A percentile compares a stretch with the other conserved stretches of the same genome.
Evolutionary conservation across 2,888 invertebrate species (phyloP).

Genomic region (Globia sparganii): DNA sequence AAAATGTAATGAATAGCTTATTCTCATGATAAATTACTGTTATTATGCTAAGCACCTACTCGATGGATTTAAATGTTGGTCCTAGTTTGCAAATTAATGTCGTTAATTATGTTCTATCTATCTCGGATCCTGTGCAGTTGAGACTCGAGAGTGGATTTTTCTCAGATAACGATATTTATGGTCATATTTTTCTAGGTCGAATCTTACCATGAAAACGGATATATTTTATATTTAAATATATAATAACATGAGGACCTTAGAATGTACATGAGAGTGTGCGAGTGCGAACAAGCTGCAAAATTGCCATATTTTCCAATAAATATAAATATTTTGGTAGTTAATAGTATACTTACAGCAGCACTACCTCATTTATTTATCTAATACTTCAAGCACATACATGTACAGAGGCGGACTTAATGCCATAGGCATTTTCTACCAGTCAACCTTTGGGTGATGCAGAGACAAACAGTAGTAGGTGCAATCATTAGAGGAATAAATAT

Average conservation of each 20-base stretch:
- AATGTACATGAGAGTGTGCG: not conserved
- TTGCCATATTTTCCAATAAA: too few relatives aligned
- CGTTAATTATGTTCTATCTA: conserved; percentile 19
- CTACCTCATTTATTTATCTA: too few relatives aligned
- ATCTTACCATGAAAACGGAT: not conserved
- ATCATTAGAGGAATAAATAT: too few relatives aligned
- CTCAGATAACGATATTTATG: not conserved
- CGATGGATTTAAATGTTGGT: conserved; percentile 54
- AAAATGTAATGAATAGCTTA: conserved; percentile 57
- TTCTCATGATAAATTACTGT: conserved; percentile 48
- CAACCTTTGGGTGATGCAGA: too few relatives aligned
- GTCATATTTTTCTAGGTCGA: not conserved
- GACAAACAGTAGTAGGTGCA: too few relatives aligned
- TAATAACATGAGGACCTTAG: not conserved
- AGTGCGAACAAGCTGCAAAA: not conserved
- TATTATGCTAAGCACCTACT: conserved; percentile 51
- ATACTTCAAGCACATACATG: too few relatives aligned
- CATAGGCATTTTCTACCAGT: too few relatives aligned
- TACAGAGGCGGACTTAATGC: too few relatives aligned
- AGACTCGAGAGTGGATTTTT: not conserved
- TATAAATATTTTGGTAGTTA: not conserved
- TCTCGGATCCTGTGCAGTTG: conserved; percentile 2
- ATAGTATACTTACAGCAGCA: not conserved
- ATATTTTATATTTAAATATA: not conserved
- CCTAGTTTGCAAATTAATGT: conserved; percentile 46